These are phyloP conservation scores for Carterocephalus palaemon DNA, from an alignment of 2,888 invertebrate genomes.

Conservation along the genomic window DNA sequence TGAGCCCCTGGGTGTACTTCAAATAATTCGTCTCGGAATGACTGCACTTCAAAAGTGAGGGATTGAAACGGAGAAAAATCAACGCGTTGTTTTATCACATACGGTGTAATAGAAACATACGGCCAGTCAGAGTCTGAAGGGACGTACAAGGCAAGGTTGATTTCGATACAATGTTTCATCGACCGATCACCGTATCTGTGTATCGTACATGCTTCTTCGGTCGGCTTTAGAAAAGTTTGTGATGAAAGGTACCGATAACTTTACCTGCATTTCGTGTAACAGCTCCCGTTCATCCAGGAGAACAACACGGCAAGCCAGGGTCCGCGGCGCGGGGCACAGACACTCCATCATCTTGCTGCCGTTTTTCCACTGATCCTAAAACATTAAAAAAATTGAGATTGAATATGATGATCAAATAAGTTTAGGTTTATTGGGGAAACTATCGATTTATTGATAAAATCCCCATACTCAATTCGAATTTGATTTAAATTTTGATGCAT, in stretches of 20 bases:
- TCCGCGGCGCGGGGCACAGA: conserved; percentile 80
- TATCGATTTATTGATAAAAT: too few species aligned
- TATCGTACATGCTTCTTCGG: not conserved
- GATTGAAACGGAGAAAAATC: conserved; percentile 54
- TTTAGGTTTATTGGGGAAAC: too few species aligned
- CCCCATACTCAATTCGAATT: too few species aligned
- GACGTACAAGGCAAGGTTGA: conserved; percentile 46
- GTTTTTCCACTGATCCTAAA: conserved; percentile 33
- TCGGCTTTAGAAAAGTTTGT: not conserved
- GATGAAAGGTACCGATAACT: not conserved
- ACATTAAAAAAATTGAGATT: conserved; percentile 22
- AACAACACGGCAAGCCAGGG: conserved; percentile 89
- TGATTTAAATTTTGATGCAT: too few species aligned
- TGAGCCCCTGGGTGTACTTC: conserved; percentile 66
- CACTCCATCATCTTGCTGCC: conserved; percentile 70
- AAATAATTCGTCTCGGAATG: conserved; percentile 70
- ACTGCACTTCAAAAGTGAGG: conserved; percentile 63
- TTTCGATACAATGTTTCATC: conserved; percentile 49
- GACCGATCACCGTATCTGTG: not conserved
- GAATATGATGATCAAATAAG: too few species aligned
- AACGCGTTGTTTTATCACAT: conserved; percentile 62
- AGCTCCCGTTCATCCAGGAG: conserved; percentile 94
- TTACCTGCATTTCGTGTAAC: conserved; percentile 92
- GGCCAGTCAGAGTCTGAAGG: conserved; percentile 49
- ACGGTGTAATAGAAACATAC: conserved; percentile 68